Percentiles rank a stretch among this genome's conserved stretches.
Evolutionary conservation across 2,113 vertebrate species (phyloP).

Genomic region (Atrichornis clamosus): DNA sequence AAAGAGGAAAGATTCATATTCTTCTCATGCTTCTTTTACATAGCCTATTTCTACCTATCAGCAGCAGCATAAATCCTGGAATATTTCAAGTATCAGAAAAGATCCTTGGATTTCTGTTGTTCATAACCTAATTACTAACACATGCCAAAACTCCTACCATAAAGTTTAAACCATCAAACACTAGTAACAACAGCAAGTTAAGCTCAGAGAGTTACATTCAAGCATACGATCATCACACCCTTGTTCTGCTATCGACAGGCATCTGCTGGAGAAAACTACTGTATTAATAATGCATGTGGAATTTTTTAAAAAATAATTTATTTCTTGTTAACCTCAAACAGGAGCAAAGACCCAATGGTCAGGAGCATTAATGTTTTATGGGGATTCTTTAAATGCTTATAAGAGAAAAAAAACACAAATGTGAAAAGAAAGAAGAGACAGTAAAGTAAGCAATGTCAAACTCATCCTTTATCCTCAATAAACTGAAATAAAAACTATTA

Average conservation of each 20-base stretch:
- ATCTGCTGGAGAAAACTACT: background rate
- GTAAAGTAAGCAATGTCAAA: background rate
- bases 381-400: background rate
- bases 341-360: background rate
- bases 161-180: background rate
- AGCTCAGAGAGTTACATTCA: background rate
- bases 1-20: background rate
- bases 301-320: background rate
- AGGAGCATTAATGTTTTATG: rapidly evolving
- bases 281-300: background rate
- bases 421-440: background rate
- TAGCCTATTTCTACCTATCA: background rate
- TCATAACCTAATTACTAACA: background rate
- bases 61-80: background rate
- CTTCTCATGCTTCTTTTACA: background rate
- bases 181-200: background rate
- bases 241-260: background rate
- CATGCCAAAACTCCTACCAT: background rate
- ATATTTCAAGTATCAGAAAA: background rate
- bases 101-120: background rate
- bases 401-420: background rate
- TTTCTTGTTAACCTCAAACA: background rate
- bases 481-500: background rate
- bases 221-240: background rate
- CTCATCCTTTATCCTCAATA: background rate